Evolutionary conservation across 1,140 invertebrate genomes (phyloP), one percentile per base, ranked within the genome.

Genomic region (Limonius californicus): DNA sequence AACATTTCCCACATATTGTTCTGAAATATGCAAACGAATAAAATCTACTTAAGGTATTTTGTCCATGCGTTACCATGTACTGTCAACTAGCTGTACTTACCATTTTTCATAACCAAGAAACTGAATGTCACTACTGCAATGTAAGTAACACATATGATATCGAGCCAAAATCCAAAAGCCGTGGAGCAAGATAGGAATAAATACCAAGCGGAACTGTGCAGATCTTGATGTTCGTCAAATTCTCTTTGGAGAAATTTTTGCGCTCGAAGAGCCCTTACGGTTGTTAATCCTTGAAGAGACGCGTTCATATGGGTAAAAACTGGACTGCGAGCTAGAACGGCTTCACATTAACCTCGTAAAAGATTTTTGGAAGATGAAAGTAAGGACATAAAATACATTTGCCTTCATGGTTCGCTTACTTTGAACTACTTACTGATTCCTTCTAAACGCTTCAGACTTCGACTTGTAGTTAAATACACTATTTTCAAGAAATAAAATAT

Each of bases 221-320:
- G 64, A 72, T 89, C 85, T 84, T 94, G 88, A 73, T 88, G 85
- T 63, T 84, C 85, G 68, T 93, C 89, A 70, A 93, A 93, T 77
- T 93, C 88, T 23, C 85, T 77, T 67, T 89, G 88, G 6, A 97
- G 83, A 61, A 89, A 86, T 65, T 87, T 80, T 76, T 95, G 84
- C 0, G 88, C 88, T 30, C 83, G 81, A 67, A 91, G 94, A 0
- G 94, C 92, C 60, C 95, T 81, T 56, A 98, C 94, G 0, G 94
- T 97, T 0, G 90, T 84, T 20, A 98, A 79, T 6, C 95, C 95
- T 77, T 92, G 90, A 0, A 97, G 78, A 0, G 94, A 89, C 18
- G 93, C 87, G 74, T 89, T 94, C 55, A 98, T 79, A 73, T 97
- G 93, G 8, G 89, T 88, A 77, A 91, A 93, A 20, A 96, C 85